These are phyloP conservation scores for Cephonodes hylas DNA, from an alignment of 2,888 invertebrate genomes.

Conservation along the genomic window DNA sequence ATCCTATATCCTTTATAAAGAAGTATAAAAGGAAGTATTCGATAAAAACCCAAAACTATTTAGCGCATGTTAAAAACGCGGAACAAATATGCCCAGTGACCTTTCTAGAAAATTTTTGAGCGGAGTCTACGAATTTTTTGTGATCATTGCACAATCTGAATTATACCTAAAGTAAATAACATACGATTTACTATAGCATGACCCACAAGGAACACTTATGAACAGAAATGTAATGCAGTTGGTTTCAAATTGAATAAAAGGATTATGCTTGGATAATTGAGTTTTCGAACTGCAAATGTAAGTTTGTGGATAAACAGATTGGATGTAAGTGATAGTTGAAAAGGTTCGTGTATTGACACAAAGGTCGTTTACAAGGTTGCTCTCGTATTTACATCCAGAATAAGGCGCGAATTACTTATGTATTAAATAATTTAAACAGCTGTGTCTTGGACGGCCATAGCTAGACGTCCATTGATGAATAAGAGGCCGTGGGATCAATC, in stretches of 20 bases:
- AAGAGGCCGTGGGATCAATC: too few species aligned
- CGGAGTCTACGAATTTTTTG: background rate
- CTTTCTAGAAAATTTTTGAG: background rate
- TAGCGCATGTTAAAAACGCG: background rate
- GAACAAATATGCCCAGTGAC: background rate
- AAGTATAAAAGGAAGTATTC: background rate
- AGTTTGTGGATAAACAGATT: constrained; percentile 15
- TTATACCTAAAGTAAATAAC: background rate
- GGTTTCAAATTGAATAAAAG: background rate
- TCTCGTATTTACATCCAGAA: constrained; percentile 13
- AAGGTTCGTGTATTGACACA: constrained; percentile 46
- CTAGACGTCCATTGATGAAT: too few species aligned
- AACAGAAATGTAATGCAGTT: background rate
- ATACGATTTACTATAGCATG: background rate
- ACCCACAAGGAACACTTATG: background rate
- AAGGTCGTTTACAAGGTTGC: constrained; percentile 60
- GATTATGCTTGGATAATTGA: background rate
- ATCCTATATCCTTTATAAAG: background rate
- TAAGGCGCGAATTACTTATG: too few species aligned
- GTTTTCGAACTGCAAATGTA: background rate
- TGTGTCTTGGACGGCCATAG: too few species aligned
- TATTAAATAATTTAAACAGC: too few species aligned
- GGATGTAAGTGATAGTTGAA: constrained; percentile 49
- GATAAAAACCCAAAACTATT: background rate
- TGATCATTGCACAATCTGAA: background rate